Evolutionary conservation across 2,888 invertebrate genomes (phyloP), one percentile per base, ranked within the genome.

Genomic region (Buathra laborator): DNA sequence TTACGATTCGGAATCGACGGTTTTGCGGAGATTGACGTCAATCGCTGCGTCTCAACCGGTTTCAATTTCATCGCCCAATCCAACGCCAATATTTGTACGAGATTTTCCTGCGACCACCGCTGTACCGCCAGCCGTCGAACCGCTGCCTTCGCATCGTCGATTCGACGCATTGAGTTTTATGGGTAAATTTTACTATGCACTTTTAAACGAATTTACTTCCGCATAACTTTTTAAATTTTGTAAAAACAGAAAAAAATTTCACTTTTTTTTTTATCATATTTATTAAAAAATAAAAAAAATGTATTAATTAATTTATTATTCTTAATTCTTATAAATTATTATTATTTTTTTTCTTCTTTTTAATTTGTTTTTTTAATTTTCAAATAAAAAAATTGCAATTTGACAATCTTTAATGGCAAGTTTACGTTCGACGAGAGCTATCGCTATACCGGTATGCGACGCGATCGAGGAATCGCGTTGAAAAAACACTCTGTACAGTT

Each of bases 91-190:
- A 3, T 48, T 32, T 3, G 3, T n/a, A 43, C 16, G 12, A n/a
- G 1, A 32, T 67, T 81, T 59, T 43, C 12, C 37, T 32, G 74
- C 72, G 10, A 81, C 81, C 12, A 74, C 81, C 2, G 81, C 81
- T 6, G 43, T 68, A 24, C 81, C 81, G 10, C 81, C 81, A 6
- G 48, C 24, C 3, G 67, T 59, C 0, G 48, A 19, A 24, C 81
- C 64, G 10, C 51, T 14, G 29, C 24, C 62, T 44, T n/a, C 44
- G 37, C 51, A 64, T 37, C 70, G 62, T 71, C 62, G 64, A 29
- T 81, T 81, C 12, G 81, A 81, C 16, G 76, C 76, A 24, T 44
- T 81, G 10, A 81, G 81, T 44, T 81, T 81, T 19, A 51, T 68
- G 16, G 76, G 81, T 81, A 74, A 37, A 37, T 37, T 37, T 37